phyloP scores from a whole-genome alignment of 2,113 vertebrate species.

The Chloropsis cyanopogon region DNA sequence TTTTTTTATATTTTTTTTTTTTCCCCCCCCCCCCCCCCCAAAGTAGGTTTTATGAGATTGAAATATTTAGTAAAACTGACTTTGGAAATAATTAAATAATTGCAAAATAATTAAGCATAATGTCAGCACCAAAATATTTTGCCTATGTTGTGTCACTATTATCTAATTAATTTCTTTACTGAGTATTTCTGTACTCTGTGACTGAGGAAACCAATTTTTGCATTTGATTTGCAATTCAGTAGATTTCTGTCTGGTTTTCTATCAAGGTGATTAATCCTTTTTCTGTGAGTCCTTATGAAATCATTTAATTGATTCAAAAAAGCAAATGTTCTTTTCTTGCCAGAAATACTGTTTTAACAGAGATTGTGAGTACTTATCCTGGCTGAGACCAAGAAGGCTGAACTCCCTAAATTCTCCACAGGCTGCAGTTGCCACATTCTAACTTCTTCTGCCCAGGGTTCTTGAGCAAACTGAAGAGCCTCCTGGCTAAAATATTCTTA shows the following conservation, averaged over 20 bases:
- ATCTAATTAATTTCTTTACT: not conserved
- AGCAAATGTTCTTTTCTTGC: not conserved
- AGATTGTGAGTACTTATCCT: not conserved
- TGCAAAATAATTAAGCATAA: not conserved
- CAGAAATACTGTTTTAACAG: not conserved
- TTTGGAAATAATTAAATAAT: not conserved
- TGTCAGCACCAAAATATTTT: not conserved
- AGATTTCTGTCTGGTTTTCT: not conserved
- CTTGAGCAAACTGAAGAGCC: not conserved
- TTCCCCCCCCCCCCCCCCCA: fast-evolving
- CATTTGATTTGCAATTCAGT: not conserved
- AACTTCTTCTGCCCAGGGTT: not conserved
- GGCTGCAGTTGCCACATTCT: not conserved
- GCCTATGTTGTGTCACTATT: not conserved
- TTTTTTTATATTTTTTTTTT: too few relatives aligned
- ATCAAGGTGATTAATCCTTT: not conserved
- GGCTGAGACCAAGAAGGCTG: not conserved
- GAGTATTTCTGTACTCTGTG: not conserved
- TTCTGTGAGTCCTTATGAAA: not conserved
- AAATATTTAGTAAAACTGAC: not conserved
- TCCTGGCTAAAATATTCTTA: not conserved
- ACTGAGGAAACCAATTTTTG: not conserved
- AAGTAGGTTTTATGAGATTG: not conserved
- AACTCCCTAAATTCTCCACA: not conserved
- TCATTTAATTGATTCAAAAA: not conserved